Evolutionary conservation across 2,888 invertebrate species (phyloP).

Genomic region (Eristalis arbustorum): DNA sequence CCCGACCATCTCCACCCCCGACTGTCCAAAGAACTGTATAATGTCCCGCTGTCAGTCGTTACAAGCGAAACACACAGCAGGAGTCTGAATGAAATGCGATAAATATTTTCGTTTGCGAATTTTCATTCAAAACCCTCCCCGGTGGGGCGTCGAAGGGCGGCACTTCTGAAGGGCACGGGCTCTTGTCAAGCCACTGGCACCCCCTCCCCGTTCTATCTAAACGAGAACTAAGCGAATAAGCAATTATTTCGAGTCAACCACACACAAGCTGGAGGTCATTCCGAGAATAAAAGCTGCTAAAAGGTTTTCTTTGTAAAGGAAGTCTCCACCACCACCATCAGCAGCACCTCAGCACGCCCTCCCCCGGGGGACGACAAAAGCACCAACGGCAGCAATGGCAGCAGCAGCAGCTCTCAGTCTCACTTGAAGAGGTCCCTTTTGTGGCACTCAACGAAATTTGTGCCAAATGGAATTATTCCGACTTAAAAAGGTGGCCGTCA

Average conservation of each 20-base stretch:
- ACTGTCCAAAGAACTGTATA: constrained; percentile 34
- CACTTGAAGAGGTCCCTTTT: constrained; percentile 48
- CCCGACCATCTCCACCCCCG: neutral
- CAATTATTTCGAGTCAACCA: constrained; percentile 60
- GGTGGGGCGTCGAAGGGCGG: too few species aligned
- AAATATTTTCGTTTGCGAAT: constrained; percentile 12
- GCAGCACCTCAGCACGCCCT: neutral
- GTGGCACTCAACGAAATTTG: constrained; percentile 41
- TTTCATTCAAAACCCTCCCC: constrained; percentile 24
- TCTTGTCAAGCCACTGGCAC: neutral
- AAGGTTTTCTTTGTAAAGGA: constrained; percentile 65
- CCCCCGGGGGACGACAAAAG: neutral
- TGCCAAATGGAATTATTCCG: constrained; percentile 58
- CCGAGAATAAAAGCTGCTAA: constrained; percentile 57
- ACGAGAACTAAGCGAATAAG: constrained; percentile 50
- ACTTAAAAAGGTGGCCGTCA: constrained; percentile 52
- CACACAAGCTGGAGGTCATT: constrained; percentile 57
- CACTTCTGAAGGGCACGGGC: too few species aligned
- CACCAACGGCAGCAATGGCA: neutral
- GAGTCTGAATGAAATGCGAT: constrained; percentile 16
- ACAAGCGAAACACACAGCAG: constrained; percentile 7
- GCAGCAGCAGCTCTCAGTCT: neutral
- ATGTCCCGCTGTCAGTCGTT: constrained; percentile 29
- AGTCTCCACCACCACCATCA: neutral
- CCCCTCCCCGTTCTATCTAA: neutral